Percentiles rank a stretch among this genome's conserved stretches.
Conservation (phyloP, 2,797 vertebrate species). For the Schizopygopsis pylzovi region DNA sequence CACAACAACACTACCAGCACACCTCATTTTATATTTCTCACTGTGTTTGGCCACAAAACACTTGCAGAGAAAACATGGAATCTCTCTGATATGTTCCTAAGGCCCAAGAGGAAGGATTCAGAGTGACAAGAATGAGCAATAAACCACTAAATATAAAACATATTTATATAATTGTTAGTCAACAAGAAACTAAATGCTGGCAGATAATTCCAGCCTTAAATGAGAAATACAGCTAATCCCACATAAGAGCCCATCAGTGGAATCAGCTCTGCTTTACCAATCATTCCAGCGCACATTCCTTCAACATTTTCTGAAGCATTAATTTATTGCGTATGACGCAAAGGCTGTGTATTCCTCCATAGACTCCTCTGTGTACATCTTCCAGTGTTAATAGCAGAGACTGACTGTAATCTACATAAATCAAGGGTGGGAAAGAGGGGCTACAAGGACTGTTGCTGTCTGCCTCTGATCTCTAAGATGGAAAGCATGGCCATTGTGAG, state of each 20-base stretch:
- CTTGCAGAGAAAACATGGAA: not conserved
- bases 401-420: conserved; percentile 46
- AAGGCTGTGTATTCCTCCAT: conserved; percentile 8
- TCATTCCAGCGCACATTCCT: conserved; percentile 22
- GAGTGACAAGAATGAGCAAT: conserved; percentile 32
- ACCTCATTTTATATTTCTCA: not conserved
- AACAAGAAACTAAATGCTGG: not conserved
- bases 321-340: conserved; percentile 8
- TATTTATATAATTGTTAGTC: conserved; percentile 22
- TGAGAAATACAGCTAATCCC: conserved; percentile 14
- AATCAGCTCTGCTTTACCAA: conserved; percentile 11
- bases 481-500: conserved; percentile 70
- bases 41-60: not conserved
- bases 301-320: conserved; percentile 21
- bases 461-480: conserved; percentile 61
- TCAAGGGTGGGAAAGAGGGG: conserved; percentile 52
- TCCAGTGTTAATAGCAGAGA: conserved; percentile 37
- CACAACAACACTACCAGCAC: not conserved
- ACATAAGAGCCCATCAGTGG: conserved; percentile 30
- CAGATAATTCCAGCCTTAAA: conserved; percentile 27
- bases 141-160: conserved; percentile 25
- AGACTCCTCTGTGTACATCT: conserved; percentile 30
- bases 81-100: not conserved
- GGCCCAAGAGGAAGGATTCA: not conserved
- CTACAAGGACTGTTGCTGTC: conserved; percentile 58